Evolutionary conservation across 2,113 vertebrate species (phyloP), one percentile per base, ranked within the genome.

Genomic region (Rhabdornis inornatus): DNA sequence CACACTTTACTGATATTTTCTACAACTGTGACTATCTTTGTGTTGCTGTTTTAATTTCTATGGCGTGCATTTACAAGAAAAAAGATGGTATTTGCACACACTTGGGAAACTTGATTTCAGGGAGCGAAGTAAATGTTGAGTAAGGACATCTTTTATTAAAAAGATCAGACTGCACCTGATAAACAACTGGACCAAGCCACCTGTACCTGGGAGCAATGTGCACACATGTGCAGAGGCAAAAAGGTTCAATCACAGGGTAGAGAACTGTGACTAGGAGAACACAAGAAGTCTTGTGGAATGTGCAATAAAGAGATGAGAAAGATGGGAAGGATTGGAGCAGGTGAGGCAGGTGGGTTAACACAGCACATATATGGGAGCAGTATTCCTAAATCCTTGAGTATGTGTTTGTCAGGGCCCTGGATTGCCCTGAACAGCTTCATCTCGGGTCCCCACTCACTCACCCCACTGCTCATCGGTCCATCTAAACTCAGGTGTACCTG

Each of bases 381-480:
- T 39, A 63, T 30, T 72, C 50, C 45, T 15, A 33, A 30, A 66
- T 59, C 19, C 30, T 49, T 23, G 16, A 28, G 10, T 8, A 17
- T 5, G 4, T 7, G 6, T n/a, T 50, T 65, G 22, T 37, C 44
- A 75, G 57, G 39, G 52, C 60, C 8, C 39, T 66, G 83, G n/a
- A 57, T 7, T 37, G 37, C 12, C 59, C 71, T 31, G 56, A 44
- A 10, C 44, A 64, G 37, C 49, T 52, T 31, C 70, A 85, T 52
- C 9, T 1, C 6, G 20, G 42, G 71, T 3, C 23, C 4, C 9
- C 19, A 30, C 20, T 68, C 39, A 18, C 42, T 40, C 53, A 64
- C 11, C 4, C 31, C 4, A 2, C 37, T 45, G 59, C 42, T 49
- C 28, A 13, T 37, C 0, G 0, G 30, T 14, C 44, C 21, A 9